Conservation (phyloP, 1,140 invertebrate genomes). For the Brachionus rotundiformis region DNA sequence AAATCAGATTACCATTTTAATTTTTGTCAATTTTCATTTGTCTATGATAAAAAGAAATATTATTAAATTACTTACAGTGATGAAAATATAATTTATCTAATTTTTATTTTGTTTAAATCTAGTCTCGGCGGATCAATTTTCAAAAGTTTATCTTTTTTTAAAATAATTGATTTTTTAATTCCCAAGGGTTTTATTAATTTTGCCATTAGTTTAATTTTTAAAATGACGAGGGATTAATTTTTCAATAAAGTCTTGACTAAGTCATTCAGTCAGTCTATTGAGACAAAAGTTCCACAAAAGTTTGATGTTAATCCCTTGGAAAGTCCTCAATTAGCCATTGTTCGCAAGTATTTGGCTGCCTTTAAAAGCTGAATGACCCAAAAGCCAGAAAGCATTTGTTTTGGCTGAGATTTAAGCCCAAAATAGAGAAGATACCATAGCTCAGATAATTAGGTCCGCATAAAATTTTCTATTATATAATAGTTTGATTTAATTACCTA, state of each 20-base stretch:
- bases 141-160: neutral
- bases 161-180: neutral
- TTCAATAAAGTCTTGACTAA: neutral
- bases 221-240: neutral
- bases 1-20: neutral
- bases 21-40: neutral
- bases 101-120: neutral
- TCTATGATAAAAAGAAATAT: no score
- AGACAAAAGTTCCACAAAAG: neutral
- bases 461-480: neutral
- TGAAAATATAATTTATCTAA: no score
- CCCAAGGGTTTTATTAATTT: neutral
- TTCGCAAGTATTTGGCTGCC: no score
- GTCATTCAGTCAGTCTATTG: neutral
- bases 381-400: neutral
- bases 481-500: constrained; percentile 7
- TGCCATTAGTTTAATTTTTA: neutral
- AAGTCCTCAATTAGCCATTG: neutral
- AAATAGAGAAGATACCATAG: neutral
- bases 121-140: neutral
- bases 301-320: neutral
- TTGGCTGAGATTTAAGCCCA: neutral
- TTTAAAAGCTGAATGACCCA: neutral
- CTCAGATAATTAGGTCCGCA: neutral
- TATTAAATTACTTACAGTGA: no score